Conservation (phyloP, 1,140 invertebrate species). For the Penaeus vannamei region DNA sequence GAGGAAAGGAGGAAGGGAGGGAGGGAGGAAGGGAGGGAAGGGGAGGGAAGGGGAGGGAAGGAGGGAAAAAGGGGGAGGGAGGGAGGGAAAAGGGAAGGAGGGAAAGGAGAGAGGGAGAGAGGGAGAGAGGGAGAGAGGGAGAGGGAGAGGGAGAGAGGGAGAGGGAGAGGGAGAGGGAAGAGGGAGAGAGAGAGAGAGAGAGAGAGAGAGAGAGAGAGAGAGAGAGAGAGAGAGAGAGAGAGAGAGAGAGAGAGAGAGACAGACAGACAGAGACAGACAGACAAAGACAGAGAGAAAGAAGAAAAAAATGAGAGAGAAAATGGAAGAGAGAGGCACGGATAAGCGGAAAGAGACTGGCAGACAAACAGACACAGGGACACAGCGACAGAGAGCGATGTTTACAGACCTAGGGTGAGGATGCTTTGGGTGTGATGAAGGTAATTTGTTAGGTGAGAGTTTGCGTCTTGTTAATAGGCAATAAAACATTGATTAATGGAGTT, state of each 20-base stretch:
- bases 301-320: too few relatives aligned
- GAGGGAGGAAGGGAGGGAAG: background rate
- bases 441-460: too few relatives aligned
- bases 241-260: conserved; percentile 13
- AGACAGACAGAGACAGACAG: background rate
- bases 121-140: background rate
- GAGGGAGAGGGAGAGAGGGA: background rate
- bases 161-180: background rate
- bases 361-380: background rate
- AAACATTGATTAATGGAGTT: too few relatives aligned
- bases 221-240: conserved; percentile 1
- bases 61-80: background rate
- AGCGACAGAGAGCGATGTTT: background rate
- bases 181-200: background rate
- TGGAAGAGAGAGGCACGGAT: too few relatives aligned
- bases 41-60: background rate
- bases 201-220: too few relatives aligned
- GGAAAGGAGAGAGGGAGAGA: background rate
- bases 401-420: too few relatives aligned
- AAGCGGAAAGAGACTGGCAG: background rate
- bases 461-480: too few relatives aligned
- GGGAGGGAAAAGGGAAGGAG: too few relatives aligned
- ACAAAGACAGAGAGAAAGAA: too few relatives aligned
- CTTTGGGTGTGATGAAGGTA: too few relatives aligned
- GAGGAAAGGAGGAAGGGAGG: background rate